phyloP scores from a whole-genome alignment of 1,140 invertebrate genomes.

The Coboldia fuscipes region DNA sequence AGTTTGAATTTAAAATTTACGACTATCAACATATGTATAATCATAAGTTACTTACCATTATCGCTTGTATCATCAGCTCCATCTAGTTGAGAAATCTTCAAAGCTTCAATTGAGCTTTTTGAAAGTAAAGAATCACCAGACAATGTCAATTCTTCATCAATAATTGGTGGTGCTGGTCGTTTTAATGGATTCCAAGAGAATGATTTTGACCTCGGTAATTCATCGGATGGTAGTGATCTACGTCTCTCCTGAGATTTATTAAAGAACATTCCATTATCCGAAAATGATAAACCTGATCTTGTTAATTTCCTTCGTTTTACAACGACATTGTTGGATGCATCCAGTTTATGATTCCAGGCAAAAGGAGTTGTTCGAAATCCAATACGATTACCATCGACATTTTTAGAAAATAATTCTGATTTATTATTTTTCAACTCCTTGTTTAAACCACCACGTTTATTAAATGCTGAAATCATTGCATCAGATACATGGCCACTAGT shows the following conservation, averaged over 20 bases:
- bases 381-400: slow-evolving; percentile 24
- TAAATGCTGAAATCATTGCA: slow-evolving; percentile 26
- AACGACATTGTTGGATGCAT: slow-evolving; percentile 30
- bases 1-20: too few relatives aligned
- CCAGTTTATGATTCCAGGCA: slow-evolving; percentile 42
- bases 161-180: slow-evolving; percentile 31
- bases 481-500: slow-evolving; percentile 41
- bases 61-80: slow-evolving; percentile 43
- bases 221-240: slow-evolving; percentile 10
- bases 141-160: slow-evolving; percentile 32
- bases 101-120: slow-evolving; percentile 4
- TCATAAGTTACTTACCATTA: slow-evolving; percentile 21
- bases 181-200: slow-evolving; percentile 23
- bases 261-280: slow-evolving; percentile 6
- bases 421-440: slow-evolving; percentile 38
- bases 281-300: slow-evolving; percentile 7
- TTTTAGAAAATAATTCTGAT: slow-evolving; percentile 32
- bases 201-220: slow-evolving; percentile 12
- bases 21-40: too few relatives aligned
- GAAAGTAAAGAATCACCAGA: slow-evolving; percentile 17
- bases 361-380: slow-evolving; percentile 42
- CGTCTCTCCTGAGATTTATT: slow-evolving; percentile 5
- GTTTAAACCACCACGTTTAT: slow-evolving; percentile 25
- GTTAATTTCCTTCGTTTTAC: slow-evolving; percentile 47
- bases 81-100: slow-evolving; percentile 45